Evolutionary conservation across 2,113 vertebrate species (phyloP).

Genomic region (Dromiciops gliroides): DNA sequence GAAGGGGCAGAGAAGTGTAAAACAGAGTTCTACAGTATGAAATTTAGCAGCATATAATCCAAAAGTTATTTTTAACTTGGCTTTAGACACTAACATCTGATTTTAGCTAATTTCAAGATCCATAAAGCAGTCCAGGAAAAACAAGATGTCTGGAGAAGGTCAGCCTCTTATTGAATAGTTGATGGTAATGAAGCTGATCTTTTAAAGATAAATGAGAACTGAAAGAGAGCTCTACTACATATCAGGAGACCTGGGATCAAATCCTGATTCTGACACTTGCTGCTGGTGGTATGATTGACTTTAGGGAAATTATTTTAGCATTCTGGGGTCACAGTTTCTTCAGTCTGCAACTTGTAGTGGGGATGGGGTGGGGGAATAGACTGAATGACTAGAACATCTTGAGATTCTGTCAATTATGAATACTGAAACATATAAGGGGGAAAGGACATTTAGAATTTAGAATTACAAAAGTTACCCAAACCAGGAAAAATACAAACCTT

Average conservation of each 20-base stretch:
- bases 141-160: neutral
- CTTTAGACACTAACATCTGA: neutral
- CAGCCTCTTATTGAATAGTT: neutral
- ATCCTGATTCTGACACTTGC: neutral
- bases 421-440: neutral
- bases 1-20: neutral
- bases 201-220: neutral
- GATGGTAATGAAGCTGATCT: neutral
- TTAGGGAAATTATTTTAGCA: conserved; percentile 20
- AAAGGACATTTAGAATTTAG: neutral
- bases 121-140: neutral
- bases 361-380: neutral
- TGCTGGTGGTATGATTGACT: neutral
- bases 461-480: neutral
- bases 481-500: neutral
- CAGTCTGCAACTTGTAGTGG: conserved; percentile 5
- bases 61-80: conserved; percentile 32
- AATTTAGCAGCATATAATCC: conserved; percentile 6
- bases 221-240: conserved; percentile 5
- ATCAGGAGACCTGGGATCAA: neutral
- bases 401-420: neutral
- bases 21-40: conserved; percentile 1
- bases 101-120: conserved; percentile 28
- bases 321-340: conserved; percentile 17
- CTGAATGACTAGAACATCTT: neutral